Evolutionary conservation across 2,888 invertebrate genomes (phyloP).

Genomic region (Tupiocoris notatus): DNA sequence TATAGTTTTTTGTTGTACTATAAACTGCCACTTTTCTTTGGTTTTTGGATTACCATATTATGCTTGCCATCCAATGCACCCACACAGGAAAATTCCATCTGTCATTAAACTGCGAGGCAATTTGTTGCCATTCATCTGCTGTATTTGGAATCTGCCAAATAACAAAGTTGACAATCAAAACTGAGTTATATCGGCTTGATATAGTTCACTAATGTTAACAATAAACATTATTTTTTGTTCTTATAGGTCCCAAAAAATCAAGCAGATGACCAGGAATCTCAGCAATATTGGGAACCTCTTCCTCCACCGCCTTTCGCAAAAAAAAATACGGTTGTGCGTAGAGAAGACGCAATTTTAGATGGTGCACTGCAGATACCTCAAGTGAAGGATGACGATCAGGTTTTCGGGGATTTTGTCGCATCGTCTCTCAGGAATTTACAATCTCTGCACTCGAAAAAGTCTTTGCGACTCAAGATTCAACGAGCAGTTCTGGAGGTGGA

Average conservation of each 20-base stretch:
- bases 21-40: no score
- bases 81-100: conserved; percentile 13
- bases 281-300: conserved; percentile 13
- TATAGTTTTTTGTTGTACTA: no score
- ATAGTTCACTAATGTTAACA: neutral
- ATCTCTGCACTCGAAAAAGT: conserved; percentile 21
- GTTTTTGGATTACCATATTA: neutral
- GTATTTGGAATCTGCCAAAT: neutral
- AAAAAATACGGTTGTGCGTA: conserved; percentile 2
- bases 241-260: conserved; percentile 25
- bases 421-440: conserved; percentile 27
- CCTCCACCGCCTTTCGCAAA: conserved; percentile 2
- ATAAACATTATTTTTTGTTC: conserved; percentile 12
- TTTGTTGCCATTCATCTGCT: conserved; percentile 9
- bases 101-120: neutral
- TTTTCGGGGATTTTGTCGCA: conserved; percentile 9
- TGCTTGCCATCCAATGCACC: neutral
- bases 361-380: conserved; percentile 21
- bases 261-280: conserved; percentile 18
- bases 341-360: conserved; percentile 27
- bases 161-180: neutral
- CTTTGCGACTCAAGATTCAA: conserved; percentile 23
- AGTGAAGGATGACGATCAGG: conserved; percentile 4
- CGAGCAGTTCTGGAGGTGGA: conserved; percentile 28
- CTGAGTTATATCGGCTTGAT: neutral